Percentiles rank a stretch among this genome's conserved stretches.
phyloP scores from a whole-genome alignment of 2,797 vertebrate species.

The Apogon hyalosoma region DNA sequence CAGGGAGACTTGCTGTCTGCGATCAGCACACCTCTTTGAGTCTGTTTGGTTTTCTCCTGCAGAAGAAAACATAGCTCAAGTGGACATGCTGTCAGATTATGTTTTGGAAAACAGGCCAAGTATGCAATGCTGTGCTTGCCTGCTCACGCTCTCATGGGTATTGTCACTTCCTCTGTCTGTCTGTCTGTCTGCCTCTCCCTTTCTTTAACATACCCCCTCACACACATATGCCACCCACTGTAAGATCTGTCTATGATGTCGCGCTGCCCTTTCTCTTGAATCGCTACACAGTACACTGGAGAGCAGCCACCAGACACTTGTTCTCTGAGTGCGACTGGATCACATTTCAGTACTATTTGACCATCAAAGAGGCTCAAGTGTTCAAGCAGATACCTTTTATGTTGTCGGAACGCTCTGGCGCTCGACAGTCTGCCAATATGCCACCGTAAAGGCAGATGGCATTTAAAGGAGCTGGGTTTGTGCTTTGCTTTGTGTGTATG shows the following conservation, averaged over 20 bases:
- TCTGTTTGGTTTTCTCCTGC: conserved; percentile 64
- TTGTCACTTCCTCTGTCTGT: conserved; percentile 46
- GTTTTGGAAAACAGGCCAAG: conserved; percentile 68
- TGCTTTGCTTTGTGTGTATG: neutral
- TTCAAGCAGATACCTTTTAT: conserved; percentile 56
- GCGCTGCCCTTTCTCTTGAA: conserved; percentile 69
- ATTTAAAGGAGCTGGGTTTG: conserved; percentile 44
- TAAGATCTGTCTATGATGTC: conserved; percentile 60
- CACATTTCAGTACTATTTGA: conserved; percentile 59
- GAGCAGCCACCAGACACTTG: conserved; percentile 60
- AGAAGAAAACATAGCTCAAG: conserved; percentile 61
- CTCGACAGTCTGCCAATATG: conserved; percentile 39
- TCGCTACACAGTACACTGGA: conserved; percentile 58
- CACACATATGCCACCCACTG: conserved; percentile 46
- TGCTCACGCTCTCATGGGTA: conserved; percentile 49
- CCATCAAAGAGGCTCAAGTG: conserved; percentile 67
- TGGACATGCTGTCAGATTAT: conserved; percentile 76
- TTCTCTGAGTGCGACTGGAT: conserved; percentile 61
- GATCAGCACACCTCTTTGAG: conserved; percentile 67
- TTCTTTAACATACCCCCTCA: neutral
- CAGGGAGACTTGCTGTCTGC: conserved; percentile 66
- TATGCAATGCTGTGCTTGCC: conserved; percentile 47
- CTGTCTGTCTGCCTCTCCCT: conserved; percentile 29
- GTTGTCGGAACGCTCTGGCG: conserved; percentile 48
- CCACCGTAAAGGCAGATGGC: conserved; percentile 53